Evolutionary conservation across 2,888 invertebrate genomes (phyloP), one percentile per base, ranked within the genome.

Genomic region (Adelognathus sp.): DNA sequence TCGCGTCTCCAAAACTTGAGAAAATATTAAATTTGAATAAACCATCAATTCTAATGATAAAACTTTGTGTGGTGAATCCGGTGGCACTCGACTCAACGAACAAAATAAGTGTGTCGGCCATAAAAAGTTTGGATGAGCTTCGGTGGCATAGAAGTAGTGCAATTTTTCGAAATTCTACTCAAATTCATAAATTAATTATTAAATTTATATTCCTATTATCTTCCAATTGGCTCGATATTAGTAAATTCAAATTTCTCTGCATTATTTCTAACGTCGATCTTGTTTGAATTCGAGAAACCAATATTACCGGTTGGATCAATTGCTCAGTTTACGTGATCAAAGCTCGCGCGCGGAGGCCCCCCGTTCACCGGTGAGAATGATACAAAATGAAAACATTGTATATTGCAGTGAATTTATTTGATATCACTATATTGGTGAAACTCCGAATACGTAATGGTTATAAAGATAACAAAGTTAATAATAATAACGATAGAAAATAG

Each of bases 401-500:
- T 36, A 52, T 54, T 16, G 24, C 52, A 52, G 52, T 60, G 14
- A 46, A 69, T 79, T 79, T 54, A 52, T 80, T 72, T 75, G 74
- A 76, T 72, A 70, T 71, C 60, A 61, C 58, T 73, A 41, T 70
- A 75, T 50, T 58, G 36, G 39, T 16, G 60, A 61, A 16, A 70
- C 41, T 75, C 75, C 41, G 27, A 67, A 72, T 63, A 75, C 75
- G 75, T 71, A 72, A 79, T 29, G 52, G 54, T 54, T 50, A 50
- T 50, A 50, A 50, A 24, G n/a, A 39, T 29, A 52, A 66, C 52
- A 21, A 64, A 18, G 50, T 72, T 46, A 69, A 41, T 46, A 69
- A 41, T 18, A 60, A 71, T 75, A 79, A 66, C 54, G 36, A 60
- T 79, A 70, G 70, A 36, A 58, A 54, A 75, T 75, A 79, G 75